Conservation (phyloP, 2,797 vertebrate species). For the Brachymystax lenok region DNA sequence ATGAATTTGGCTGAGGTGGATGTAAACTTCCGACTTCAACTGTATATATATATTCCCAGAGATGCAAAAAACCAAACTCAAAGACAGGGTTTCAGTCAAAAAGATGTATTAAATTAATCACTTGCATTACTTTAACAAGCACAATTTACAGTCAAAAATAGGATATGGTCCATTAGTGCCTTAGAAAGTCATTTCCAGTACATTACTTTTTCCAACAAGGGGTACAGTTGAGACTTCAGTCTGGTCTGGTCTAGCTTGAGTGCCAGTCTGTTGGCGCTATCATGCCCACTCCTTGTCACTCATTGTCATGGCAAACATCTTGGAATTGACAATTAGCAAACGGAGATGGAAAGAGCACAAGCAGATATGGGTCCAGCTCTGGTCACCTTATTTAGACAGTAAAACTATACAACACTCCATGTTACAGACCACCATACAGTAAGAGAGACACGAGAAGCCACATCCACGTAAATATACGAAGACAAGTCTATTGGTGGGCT, state of each 20-base stretch:
- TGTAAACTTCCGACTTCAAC: too few relatives aligned
- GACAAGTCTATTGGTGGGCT: conserved; percentile 18
- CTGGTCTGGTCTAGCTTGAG: conserved; percentile 31
- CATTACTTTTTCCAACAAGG: conserved; percentile 68
- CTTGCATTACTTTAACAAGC: conserved; percentile 80
- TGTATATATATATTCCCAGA: not conserved
- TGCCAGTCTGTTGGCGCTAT: not conserved
- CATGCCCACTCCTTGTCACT: not conserved
- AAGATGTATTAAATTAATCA: conserved; percentile 84
- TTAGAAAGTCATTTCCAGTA: conserved; percentile 75
- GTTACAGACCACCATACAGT: conserved; percentile 36
- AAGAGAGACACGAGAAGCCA: conserved; percentile 50
- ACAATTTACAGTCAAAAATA: conserved; percentile 82
- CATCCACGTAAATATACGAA: conserved; percentile 7
- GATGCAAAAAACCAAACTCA: conserved; percentile 34
- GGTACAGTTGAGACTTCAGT: conserved; percentile 60
- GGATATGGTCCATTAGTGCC: conserved; percentile 81
- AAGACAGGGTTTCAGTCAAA: conserved; percentile 66
- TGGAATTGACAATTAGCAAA: not conserved
- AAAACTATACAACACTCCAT: conserved; percentile 61
- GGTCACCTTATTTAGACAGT: conserved; percentile 53
- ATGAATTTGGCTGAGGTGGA: too few relatives aligned
- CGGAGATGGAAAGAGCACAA: not conserved
- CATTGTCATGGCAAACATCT: not conserved
- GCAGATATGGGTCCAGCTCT: not conserved